Percentiles rank a stretch among this genome's conserved stretches.
Conservation (phyloP, 2,797 vertebrate species). For the Hydrophis major region DNA sequence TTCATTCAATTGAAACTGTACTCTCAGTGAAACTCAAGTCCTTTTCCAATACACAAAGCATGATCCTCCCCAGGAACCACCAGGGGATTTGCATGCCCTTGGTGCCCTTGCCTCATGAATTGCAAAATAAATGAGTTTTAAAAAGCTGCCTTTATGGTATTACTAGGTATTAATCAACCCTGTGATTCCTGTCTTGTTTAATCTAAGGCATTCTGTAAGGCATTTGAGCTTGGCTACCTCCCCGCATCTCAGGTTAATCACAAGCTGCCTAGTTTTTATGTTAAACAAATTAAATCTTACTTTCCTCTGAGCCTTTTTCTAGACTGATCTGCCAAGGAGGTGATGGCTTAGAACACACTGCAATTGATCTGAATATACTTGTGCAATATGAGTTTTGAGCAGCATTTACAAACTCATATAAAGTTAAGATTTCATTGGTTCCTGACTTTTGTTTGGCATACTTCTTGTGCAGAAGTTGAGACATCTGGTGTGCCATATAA, state of each 20-base stretch:
- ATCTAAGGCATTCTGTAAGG: slow-evolving; percentile 41
- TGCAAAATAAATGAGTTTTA: neutral
- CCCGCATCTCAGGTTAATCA: slow-evolving; percentile 55
- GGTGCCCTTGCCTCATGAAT: slow-evolving; percentile 22
- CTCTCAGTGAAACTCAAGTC: slow-evolving; percentile 6
- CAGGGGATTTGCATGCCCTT: slow-evolving; percentile 24
- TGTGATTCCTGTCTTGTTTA: slow-evolving; percentile 57
- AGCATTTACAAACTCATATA: neutral
- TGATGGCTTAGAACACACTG: slow-evolving; percentile 18
- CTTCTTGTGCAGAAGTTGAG: neutral
- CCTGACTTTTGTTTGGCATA: neutral
- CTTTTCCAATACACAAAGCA: slow-evolving; percentile 5
- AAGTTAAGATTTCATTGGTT: slow-evolving; percentile 8
- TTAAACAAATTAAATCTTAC: slow-evolving; percentile 58
- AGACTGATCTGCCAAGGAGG: slow-evolving; percentile 36
- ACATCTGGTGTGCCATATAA: neutral
- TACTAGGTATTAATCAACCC: slow-evolving; percentile 42
- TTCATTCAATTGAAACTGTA: neutral
- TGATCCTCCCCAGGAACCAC: neutral
- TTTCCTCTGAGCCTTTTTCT: slow-evolving; percentile 37
- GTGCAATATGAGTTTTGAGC: neutral
- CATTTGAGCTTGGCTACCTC: slow-evolving; percentile 48
- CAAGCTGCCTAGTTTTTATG: slow-evolving; percentile 35
- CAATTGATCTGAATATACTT: slow-evolving; percentile 21
- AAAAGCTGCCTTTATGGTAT: slow-evolving; percentile 29